Base-by-base conservation (phyloP, 2,797 vertebrate genomes). In the Hippoglossus hippoglossus region DNA sequence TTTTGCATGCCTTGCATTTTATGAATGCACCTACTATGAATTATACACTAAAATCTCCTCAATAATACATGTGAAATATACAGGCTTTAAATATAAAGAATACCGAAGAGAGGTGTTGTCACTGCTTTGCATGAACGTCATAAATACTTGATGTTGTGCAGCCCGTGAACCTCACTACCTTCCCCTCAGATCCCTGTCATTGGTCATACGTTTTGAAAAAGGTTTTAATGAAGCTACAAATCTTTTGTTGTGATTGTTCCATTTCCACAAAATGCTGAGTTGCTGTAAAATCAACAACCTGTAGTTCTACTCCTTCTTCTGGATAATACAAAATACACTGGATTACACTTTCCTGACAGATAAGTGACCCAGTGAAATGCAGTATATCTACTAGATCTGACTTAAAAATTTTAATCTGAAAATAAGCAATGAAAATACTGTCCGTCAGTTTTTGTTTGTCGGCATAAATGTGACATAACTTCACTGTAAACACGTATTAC, bases 71-170 rank as follows among this genome's bases (percentile, higher is more conserved):
- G 4, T 0, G n/a, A 41, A 64, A 13, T 52, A 24, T 16, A 70
- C 16, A 69, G 41, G 5, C 12, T 58, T 69, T 19, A 39, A 47
- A 73, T 63, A 39, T 49, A 66, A 57, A 62, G 49, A 66, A 49
- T 51, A 52, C 50, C 62, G 53, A 36, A 28, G n/a, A 54, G 21
- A 62, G 53, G 19, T 56, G 58, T 55, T 80, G 50, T 65, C 54
- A 5, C 46, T 76, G 58, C 47, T 57, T 68, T 55, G 34, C 28
- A 16, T 53, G 28, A 55, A 53, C 19, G 53, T 64, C 49, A 75
- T 80, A 49, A 80, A 78, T 75, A 71, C 55, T 72, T 78, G 6
- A 77, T 71, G 56, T 46, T 31, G 36, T 46, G 25, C 56, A 3
- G 22, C 19, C 16, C 58, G 55, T 11, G 62, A 49, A 1, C 61